Conservation (phyloP, 2,888 invertebrate species). For the Nymphalis polychloros region DNA sequence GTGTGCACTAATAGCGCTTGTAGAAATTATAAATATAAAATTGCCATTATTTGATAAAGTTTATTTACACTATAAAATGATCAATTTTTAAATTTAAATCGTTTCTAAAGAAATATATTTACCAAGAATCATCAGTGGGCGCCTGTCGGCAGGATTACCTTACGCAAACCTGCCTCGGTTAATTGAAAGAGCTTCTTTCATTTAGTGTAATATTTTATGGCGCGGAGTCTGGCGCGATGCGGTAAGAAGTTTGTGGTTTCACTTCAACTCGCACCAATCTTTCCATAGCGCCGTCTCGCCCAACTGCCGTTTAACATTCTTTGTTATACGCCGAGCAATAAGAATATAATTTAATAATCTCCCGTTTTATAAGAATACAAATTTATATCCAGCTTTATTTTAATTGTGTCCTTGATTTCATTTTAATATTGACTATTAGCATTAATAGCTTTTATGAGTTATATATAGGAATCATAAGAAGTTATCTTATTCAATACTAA, state of each 20-base stretch:
- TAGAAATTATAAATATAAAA: not conserved
- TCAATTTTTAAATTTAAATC: conserved; percentile 41
- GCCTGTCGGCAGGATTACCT: conserved; percentile 68
- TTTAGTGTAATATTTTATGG: conserved; percentile 76
- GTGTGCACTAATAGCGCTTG: not conserved
- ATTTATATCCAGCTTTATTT: conserved; percentile 73
- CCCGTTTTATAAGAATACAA: conserved; percentile 68
- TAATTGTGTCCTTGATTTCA: conserved; percentile 67
- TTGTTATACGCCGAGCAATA: conserved; percentile 55
- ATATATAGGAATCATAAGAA: conserved; percentile 42
- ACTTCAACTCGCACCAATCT: conserved; percentile 56
- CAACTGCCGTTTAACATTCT: conserved; percentile 52
- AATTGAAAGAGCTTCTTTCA: conserved; percentile 79
- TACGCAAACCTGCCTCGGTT: conserved; percentile 74
- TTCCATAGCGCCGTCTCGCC: conserved; percentile 58
- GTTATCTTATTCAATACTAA: conserved; percentile 1
- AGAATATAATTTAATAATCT: conserved; percentile 75
- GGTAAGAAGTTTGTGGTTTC: conserved; percentile 59
- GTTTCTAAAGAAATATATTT: conserved; percentile 53
- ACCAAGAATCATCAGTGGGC: conserved; percentile 54
- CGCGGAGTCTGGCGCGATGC: conserved; percentile 54
- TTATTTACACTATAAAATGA: not conserved
- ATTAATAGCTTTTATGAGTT: not conserved
- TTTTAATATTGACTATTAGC: conserved; percentile 45
- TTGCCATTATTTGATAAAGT: not conserved